Conservation (phyloP, 2,113 vertebrate species). For the Salminus brasiliensis region DNA sequence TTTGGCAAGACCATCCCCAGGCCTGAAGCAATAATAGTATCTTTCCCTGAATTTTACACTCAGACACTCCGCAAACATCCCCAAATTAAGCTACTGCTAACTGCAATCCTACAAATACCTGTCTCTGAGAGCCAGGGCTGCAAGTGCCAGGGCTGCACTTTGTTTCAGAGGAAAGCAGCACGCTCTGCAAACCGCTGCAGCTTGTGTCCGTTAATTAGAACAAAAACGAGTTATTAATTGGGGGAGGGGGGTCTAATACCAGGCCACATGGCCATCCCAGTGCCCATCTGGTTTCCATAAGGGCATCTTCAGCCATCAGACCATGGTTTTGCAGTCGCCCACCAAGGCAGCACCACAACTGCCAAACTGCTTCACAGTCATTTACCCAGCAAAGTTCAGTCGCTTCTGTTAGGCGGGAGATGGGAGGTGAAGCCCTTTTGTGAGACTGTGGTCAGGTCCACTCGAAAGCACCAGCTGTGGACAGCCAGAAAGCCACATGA, state of each 20-base stretch:
- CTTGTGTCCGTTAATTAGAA: slow-evolving; percentile 53
- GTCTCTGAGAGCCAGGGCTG: not conserved
- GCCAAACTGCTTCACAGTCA: slow-evolving; percentile 18
- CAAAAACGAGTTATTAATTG: slow-evolving; percentile 58
- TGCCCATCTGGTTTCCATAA: slow-evolving; percentile 80
- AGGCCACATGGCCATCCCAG: slow-evolving; percentile 75
- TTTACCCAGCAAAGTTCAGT: slow-evolving; percentile 26
- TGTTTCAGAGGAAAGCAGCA: not conserved
- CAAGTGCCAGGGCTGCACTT: not conserved
- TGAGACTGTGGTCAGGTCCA: not conserved
- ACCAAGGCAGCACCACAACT: slow-evolving; percentile 6
- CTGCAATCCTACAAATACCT: not conserved
- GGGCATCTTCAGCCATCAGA: slow-evolving; percentile 55
- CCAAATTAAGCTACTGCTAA: no score
- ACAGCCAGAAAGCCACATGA: not conserved
- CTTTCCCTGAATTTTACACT: no score
- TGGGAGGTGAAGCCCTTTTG: not conserved
- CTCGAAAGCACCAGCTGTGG: not conserved
- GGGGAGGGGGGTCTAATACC: slow-evolving; percentile 60
- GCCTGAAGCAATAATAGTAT: no score
- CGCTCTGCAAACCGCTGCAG: slow-evolving; percentile 38
- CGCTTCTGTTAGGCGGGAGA: not conserved
- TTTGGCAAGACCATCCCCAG: no score
- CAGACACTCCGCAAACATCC: no score
- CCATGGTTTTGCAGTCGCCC: slow-evolving; percentile 61